Percentiles rank a stretch among this genome's conserved stretches.
phyloP scores from a whole-genome alignment of 1,140 invertebrate species.

The Drosophila rhopaloa region DNA sequence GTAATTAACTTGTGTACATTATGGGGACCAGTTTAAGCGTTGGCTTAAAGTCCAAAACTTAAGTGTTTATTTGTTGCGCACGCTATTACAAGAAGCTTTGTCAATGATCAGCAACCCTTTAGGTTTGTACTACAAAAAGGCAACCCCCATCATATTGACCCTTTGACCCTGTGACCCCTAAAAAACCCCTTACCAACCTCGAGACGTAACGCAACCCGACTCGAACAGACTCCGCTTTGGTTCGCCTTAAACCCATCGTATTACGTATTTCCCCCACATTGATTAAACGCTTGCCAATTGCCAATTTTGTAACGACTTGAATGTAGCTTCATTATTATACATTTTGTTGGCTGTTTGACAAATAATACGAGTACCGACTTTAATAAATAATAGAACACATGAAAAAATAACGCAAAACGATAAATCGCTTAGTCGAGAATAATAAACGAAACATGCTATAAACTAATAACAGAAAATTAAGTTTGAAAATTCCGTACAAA shows the following conservation, averaged over 20 bases:
- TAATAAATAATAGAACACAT: slow-evolving; percentile 56
- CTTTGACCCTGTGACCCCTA: background rate
- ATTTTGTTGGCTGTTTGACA: slow-evolving; percentile 83
- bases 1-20: slow-evolving; percentile 49
- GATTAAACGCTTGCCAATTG: slow-evolving; percentile 58
- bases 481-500: slow-evolving; percentile 79
- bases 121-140: background rate
- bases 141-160: slow-evolving; percentile 2
- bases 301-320: slow-evolving; percentile 66
- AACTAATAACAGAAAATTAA: slow-evolving; percentile 79
- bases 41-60: slow-evolving; percentile 59
- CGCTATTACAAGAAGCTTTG: slow-evolving; percentile 50
- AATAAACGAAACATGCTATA: slow-evolving; percentile 56
- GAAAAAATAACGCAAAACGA: slow-evolving; percentile 39
- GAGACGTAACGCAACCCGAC: slow-evolving; percentile 25
- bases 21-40: slow-evolving; percentile 78
- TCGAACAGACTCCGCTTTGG: slow-evolving; percentile 36
- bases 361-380: slow-evolving; percentile 63
- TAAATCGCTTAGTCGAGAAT: slow-evolving; percentile 26
- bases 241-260: slow-evolving; percentile 23
- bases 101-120: slow-evolving; percentile 27
- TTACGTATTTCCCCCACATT: slow-evolving; percentile 32
- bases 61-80: slow-evolving; percentile 38
- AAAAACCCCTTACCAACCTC: slow-evolving; percentile 1
- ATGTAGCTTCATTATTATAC: slow-evolving; percentile 78